phyloP scores from a whole-genome alignment of 2,113 vertebrate species.

The Callocephalon fimbriatum region DNA sequence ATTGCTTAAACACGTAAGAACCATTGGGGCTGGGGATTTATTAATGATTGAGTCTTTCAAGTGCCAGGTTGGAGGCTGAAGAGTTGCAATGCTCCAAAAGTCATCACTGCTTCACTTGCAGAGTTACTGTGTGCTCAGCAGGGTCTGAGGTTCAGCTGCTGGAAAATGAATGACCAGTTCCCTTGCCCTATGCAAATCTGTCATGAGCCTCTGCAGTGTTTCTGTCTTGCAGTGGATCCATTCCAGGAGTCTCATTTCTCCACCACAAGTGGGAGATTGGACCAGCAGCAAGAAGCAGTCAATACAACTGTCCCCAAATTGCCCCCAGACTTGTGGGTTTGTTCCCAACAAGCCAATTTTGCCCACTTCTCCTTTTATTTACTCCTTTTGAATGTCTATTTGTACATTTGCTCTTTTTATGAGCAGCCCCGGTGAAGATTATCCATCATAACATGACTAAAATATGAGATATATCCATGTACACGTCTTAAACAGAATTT shows the following conservation, averaged over 20 bases:
- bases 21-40: background rate
- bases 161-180: background rate
- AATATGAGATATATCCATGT: background rate
- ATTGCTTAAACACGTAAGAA: background rate
- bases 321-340: background rate
- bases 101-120: background rate
- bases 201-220: fast-evolving
- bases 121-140: background rate
- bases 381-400: background rate
- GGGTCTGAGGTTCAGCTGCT: background rate
- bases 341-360: background rate
- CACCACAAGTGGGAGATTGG: background rate
- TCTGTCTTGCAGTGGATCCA: background rate
- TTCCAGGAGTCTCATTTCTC: background rate
- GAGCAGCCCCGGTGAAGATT: background rate
- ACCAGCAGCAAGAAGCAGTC: background rate
- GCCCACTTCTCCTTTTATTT: background rate
- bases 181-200: background rate
- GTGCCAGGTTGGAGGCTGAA: background rate
- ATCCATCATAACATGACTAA: background rate
- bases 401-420: background rate
- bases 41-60: background rate
- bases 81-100: background rate
- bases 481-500: background rate
- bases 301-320: background rate